Evolutionary conservation across 2,888 invertebrate genomes (phyloP).

Genomic region (Lumbricus terrestris): DNA sequence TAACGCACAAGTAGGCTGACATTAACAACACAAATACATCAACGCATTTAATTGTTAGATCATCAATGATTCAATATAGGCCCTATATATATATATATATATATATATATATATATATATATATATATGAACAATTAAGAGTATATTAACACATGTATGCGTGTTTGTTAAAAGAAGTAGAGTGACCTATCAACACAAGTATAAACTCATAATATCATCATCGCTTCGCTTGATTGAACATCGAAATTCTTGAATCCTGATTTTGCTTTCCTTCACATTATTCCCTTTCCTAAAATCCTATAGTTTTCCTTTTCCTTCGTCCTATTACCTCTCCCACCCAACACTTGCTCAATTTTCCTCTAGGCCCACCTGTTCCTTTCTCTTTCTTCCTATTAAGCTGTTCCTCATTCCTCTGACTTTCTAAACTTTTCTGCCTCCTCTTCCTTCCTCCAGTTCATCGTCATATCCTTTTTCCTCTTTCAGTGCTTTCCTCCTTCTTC

Average conservation of each 20-base stretch:
- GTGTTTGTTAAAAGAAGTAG: no score
- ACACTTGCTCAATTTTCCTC: background rate
- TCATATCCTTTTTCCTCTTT: background rate
- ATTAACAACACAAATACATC: no score
- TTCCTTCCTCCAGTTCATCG: background rate
- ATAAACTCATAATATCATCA: no score
- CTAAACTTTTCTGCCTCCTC: background rate
- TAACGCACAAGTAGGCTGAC: background rate
- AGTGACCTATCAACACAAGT: no score
- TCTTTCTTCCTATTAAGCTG: background rate
- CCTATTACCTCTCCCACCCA: background rate
- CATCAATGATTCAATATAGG: no score
- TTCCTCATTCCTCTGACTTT: background rate
- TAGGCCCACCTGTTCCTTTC: background rate
- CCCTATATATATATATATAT: no score
- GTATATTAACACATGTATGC: no score
- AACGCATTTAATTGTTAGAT: no score
- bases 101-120: no score
- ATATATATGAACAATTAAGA: no score
- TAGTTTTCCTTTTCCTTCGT: background rate
- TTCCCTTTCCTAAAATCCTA: background rate
- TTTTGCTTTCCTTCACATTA: background rate
- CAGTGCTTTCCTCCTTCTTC: background rate
- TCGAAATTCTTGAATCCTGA: no score
- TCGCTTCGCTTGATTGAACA: no score